These are phyloP conservation scores for Chorisops tibialis DNA, from an alignment of 2,888 invertebrate species.

Conservation along the genomic window DNA sequence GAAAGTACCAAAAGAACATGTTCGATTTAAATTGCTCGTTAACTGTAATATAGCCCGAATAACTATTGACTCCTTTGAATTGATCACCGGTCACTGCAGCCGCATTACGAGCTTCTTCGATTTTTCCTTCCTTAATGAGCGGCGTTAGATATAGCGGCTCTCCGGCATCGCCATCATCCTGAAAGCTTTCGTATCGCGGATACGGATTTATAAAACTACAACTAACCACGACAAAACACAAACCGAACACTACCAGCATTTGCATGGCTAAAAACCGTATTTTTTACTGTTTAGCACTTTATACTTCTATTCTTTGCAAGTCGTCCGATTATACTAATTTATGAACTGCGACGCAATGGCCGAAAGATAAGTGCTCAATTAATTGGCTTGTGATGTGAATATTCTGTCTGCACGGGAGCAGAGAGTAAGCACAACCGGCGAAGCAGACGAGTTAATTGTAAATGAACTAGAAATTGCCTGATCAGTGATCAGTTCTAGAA, in stretches of 20 bases:
- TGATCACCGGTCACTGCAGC: slow-evolving; percentile 53
- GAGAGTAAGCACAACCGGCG: too few species aligned
- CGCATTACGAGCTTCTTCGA: slow-evolving; percentile 49
- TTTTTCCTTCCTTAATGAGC: slow-evolving; percentile 43
- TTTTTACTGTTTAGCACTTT: too few species aligned
- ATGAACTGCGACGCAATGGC: too few species aligned
- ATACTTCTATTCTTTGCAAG: too few species aligned
- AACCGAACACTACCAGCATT: not conserved
- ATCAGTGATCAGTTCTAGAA: too few species aligned
- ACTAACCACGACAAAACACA: not conserved
- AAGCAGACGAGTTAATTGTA: too few species aligned
- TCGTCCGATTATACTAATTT: too few species aligned
- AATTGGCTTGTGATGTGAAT: too few species aligned
- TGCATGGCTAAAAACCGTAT: too few species aligned
- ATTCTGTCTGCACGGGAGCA: too few species aligned
- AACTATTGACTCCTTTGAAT: slow-evolving; percentile 62
- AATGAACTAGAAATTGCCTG: too few species aligned
- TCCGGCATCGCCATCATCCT: slow-evolving; percentile 48
- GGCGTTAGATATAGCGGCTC: slow-evolving; percentile 61
- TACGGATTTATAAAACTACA: slow-evolving; percentile 50
- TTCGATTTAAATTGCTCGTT: slow-evolving; percentile 74
- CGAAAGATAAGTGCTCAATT: too few species aligned
- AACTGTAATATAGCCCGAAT: slow-evolving; percentile 82
- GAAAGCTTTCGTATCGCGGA: slow-evolving; percentile 43
- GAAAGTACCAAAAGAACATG: slow-evolving; percentile 91